Evolutionary conservation across 2,113 vertebrate species (phyloP).

Genomic region (Sialia sialis): DNA sequence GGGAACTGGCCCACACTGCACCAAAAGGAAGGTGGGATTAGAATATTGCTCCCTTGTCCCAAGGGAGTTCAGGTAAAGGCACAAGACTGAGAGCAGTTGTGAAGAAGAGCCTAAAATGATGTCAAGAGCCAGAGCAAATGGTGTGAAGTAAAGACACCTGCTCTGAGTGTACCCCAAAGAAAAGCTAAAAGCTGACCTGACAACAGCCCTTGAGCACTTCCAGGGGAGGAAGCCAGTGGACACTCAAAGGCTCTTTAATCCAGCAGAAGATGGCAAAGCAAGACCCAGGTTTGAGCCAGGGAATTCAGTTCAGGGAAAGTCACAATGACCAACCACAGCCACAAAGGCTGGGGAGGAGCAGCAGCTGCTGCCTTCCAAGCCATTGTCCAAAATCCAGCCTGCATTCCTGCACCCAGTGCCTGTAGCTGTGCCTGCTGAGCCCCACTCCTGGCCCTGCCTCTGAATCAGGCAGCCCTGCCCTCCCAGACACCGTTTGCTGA

Average conservation of each 20-base stretch:
- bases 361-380: neutral
- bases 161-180: neutral
- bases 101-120: neutral
- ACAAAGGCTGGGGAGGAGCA: neutral
- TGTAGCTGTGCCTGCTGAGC: neutral
- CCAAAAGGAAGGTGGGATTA: neutral
- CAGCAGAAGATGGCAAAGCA: neutral
- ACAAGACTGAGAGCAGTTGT: neutral
- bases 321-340: neutral
- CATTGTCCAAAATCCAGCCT: neutral
- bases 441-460: neutral
- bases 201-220: neutral
- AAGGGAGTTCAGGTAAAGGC: neutral
- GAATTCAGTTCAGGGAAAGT: neutral
- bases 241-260: neutral
- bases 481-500: neutral
- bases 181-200: neutral
- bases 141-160: neutral
- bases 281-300: neutral
- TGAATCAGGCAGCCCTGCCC: neutral
- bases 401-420: neutral
- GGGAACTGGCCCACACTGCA: rapidly evolving
- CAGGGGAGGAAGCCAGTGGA: neutral
- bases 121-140: neutral
- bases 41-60: neutral